Evolutionary conservation across 2,888 invertebrate genomes (phyloP).

Genomic region (Caenorhabditis uteleia): DNA sequence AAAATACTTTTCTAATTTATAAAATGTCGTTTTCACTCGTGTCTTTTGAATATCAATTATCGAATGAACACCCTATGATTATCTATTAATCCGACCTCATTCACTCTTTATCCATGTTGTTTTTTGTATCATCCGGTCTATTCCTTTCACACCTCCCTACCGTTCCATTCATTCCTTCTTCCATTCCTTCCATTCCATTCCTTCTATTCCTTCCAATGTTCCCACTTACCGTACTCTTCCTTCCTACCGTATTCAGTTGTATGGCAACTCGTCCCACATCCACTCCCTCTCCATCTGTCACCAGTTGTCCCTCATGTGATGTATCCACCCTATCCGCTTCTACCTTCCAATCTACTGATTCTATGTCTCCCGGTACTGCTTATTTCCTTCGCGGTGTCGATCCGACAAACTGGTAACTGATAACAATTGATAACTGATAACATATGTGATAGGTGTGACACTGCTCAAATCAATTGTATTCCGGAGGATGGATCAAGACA

Average conservation of each 20-base stretch:
- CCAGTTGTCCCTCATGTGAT: conserved; percentile 34
- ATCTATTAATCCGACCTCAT: no score
- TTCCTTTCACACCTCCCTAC: no score
- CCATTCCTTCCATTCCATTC: no score
- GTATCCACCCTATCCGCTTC: conserved; percentile 27
- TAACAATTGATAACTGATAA: background rate
- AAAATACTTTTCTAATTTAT: no score
- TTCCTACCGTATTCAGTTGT: conserved; percentile 1
- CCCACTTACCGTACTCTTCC: no score
- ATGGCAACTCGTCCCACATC: conserved; percentile 8
- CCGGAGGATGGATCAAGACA: conserved; percentile 24
- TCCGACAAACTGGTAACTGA: conserved; percentile 26
- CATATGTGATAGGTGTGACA: conserved; percentile 27
- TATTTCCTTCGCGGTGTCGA: conserved; percentile 36
- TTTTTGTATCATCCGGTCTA: no score
- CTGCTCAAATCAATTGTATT: conserved; percentile 31
- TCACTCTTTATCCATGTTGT: no score
- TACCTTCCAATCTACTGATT: conserved; percentile 18
- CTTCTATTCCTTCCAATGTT: no score
- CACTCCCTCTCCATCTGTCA: conserved; percentile 4
- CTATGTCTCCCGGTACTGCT: conserved; percentile 19
- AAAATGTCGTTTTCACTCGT: no score
- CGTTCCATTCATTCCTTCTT: no score
- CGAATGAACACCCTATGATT: no score
- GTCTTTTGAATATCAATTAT: no score